Base-by-base conservation (phyloP, 2,113 vertebrate species). In the Marcusenius ussheri region DNA sequence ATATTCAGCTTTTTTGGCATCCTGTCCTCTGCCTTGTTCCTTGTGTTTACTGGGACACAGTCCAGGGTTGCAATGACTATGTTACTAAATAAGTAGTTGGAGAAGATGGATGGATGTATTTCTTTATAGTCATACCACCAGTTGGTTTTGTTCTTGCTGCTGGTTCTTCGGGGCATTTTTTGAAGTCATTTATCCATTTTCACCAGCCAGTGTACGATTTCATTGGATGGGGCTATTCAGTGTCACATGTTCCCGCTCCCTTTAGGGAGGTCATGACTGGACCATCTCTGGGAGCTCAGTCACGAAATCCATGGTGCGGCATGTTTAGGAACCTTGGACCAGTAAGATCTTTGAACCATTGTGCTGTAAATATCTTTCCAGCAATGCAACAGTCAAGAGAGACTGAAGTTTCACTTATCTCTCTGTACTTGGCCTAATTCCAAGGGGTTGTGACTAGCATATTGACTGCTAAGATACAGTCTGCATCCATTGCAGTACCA, bases 71-170 rank as follows among this genome's bases (percentile, higher is more conserved):
- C 74, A 39, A 5, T 80, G 35, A 80, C 35, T 39, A 35, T 80
- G 74, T 80, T 27, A 80, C 35, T 39, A 35, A 80, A 39, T 39
- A 80, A 80, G 74, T 15, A 42, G 74, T 42, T 80, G 35, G 17
- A 42, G 74, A 80, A 80, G 74, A 80, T 80, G 74, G 70, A 77
- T 77, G 70, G 74, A 80, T 80, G 74, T 80, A 13, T 70, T 70
- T 31, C 27, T 70, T 70, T 70, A 70, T 70, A 66, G 62, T 66
- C 62, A 4, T 62, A 27, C 24, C 24, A 27, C 62, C n/a, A 70
- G n/a, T 70, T 15, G 74, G 74, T 42, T 80, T 80, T 80, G 35
- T 35, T 35, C 15, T 80, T 8, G 31, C 21, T 42, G 35, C 35
- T 42, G 74, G 35, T 80, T 80, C 74, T 42, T 80, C 74, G 6